Base-by-base conservation (phyloP, 2,888 invertebrate genomes). In the Sesia apiformis region DNA sequence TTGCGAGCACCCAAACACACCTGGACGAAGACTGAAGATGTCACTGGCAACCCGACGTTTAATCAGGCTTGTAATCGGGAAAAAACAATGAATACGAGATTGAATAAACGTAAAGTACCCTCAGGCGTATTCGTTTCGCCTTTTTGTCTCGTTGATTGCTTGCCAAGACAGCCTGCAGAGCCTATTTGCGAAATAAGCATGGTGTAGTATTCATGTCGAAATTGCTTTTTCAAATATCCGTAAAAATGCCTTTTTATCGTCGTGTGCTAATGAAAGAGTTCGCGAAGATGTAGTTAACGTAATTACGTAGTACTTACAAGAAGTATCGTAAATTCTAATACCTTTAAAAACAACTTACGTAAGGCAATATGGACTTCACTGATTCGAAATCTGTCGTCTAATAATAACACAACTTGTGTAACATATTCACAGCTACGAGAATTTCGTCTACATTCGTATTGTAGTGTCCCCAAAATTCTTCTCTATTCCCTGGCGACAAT, bases 31-130 rank as follows among this genome's bases (percentile, higher is more conserved):
- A 66, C 67, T 66, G 55, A 55, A 53, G 56, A 58, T 69, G 68
- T 66, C 67, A 66, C 63, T 66, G 69, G 60, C 74, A 72, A 75
- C 69, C 68, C 65, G 40, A 52, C 52, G 72, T 72, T 75, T 87
- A 87, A 88, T 88, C 87, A 85, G 74, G 76, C 83, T 64, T 74
- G 78, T 82, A 84, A 87, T 85, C 76, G 77, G 68, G 70, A 78
- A 76, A 56, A 84, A 86, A 87, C 86, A 87, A 86, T 79, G 79
- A 55, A 62, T 62, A 62, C 60, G 42, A 50, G 50, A 50, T 50
- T 50, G 50, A 39, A 46, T 46, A 23, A 7, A 23, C 23, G 23
- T 23, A 2, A 23, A 46, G 23, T 7, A 46, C 46, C 46, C 23
- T 46, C 46, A 38, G 50, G 38, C 50, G 38, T 38, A 38, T 50